Percentiles rank a stretch among this genome's conserved stretches.
phyloP scores from a whole-genome alignment of 1,140 invertebrate species.

The Mylabris phalerata region DNA sequence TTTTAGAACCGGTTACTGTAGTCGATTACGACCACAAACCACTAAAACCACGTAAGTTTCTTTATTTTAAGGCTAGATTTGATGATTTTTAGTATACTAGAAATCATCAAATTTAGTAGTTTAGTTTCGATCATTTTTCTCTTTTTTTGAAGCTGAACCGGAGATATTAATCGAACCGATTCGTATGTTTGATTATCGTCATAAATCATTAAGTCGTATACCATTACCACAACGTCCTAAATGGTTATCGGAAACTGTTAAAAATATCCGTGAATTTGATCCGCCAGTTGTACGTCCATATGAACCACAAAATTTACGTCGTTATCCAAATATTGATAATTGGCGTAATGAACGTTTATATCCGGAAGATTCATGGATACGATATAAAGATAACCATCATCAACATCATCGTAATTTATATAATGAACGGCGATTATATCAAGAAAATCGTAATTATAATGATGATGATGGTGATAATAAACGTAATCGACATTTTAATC shows the following conservation, averaged over 20 bases:
- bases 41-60: constrained; percentile 26
- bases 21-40: constrained; percentile 66
- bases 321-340: constrained; percentile 1
- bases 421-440: too few species aligned
- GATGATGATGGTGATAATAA: too few species aligned
- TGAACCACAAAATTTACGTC: constrained; percentile 6
- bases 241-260: constrained; percentile 33
- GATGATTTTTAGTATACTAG: too few species aligned
- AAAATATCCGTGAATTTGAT: constrained; percentile 37
- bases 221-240: constrained; percentile 36
- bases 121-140: too few species aligned
- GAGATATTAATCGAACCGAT: constrained; percentile 32
- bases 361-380: not conserved
- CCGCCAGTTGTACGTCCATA: constrained; percentile 8
- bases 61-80: too few species aligned
- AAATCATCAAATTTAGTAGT: too few species aligned
- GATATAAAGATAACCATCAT: too few species aligned
- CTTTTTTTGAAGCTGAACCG: constrained; percentile 24
- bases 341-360: constrained; percentile 7
- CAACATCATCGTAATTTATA: too few species aligned
- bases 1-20: constrained; percentile 41
- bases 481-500: too few species aligned
- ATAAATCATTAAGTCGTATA: constrained; percentile 38
- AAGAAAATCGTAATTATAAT: too few species aligned
- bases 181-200: constrained; percentile 37